These are phyloP conservation scores for Charadrius vociferus DNA, from an alignment of 2,113 vertebrate species.

Conservation along the genomic window DNA sequence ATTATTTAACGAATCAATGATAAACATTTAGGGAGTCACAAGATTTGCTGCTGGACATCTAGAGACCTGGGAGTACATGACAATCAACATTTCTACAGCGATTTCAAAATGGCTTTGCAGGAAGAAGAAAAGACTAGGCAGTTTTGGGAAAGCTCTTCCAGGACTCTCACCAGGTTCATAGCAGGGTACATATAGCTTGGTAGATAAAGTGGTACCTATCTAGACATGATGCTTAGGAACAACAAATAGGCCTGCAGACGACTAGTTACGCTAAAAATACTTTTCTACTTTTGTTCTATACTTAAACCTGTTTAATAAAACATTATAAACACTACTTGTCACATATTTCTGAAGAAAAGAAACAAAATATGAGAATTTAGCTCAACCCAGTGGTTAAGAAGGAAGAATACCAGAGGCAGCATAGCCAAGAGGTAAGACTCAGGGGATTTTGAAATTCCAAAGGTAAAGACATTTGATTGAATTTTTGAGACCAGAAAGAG, in stretches of 20 bases:
- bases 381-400: background rate
- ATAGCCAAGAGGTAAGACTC: background rate
- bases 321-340: background rate
- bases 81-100: rapidly evolving
- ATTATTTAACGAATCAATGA: rapidly evolving
- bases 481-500: background rate
- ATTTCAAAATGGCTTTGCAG: background rate
- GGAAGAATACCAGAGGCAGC: background rate
- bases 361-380: background rate
- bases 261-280: background rate
- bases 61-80: background rate
- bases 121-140: background rate
- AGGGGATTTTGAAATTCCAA: background rate
- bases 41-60: background rate
- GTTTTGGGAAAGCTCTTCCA: background rate
- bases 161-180: background rate
- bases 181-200: background rate
- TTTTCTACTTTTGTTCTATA: background rate
- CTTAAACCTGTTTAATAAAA: background rate
- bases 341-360: background rate
- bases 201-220: background rate
- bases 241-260: background rate
- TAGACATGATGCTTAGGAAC: background rate
- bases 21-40: background rate
- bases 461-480: background rate